A percentile compares a stretch with the other conserved stretches of the same genome.
phyloP scores from a whole-genome alignment of 2,113 vertebrate genomes.

The Megaceryle torquata region DNA sequence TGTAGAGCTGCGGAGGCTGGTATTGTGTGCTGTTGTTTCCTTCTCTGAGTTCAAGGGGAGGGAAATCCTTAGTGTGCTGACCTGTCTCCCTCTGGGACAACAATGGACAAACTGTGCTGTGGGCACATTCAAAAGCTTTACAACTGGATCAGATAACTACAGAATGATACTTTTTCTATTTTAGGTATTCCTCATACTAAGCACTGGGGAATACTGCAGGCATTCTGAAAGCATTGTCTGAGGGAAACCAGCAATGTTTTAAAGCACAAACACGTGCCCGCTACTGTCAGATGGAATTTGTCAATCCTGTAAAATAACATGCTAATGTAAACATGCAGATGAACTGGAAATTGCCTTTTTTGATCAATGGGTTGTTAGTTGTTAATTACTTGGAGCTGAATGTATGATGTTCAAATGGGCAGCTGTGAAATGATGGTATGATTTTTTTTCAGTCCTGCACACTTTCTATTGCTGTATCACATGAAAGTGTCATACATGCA shows the following conservation, averaged over 20 bases:
- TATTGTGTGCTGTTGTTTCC: background rate
- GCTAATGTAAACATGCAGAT: background rate
- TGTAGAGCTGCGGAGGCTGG: background rate
- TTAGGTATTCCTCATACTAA: background rate
- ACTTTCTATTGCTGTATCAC: background rate
- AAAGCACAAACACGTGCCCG: background rate
- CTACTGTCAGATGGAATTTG: background rate
- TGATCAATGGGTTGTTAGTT: background rate
- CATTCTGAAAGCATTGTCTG: background rate
- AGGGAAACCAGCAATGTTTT: background rate
- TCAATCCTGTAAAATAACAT: background rate
- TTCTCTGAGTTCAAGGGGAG: background rate
- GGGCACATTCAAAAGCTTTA: background rate
- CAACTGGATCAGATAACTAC: background rate
- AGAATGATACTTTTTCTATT: background rate
- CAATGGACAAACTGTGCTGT: background rate
- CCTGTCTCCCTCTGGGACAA: background rate
- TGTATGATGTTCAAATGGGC: background rate
- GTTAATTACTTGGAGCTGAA: background rate
- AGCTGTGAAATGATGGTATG: background rate
- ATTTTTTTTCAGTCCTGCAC: background rate
- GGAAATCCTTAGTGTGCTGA: background rate
- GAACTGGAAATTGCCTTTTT: background rate
- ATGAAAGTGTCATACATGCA: background rate
- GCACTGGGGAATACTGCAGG: background rate